Base-by-base conservation (phyloP, 1,140 invertebrate species). In the Cheumatopsyche charites region DNA sequence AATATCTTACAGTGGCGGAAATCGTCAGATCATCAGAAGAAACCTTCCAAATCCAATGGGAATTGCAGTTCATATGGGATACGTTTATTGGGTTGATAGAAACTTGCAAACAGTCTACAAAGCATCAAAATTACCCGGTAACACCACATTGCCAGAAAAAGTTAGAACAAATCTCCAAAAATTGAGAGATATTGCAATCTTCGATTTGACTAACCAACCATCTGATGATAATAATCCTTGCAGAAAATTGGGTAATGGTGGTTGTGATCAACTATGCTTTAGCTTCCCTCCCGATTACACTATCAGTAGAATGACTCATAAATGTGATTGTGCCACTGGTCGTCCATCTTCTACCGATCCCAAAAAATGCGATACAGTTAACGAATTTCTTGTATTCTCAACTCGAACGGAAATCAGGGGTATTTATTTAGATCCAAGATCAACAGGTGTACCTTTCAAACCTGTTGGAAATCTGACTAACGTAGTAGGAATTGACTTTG, bases 31-130 rank as follows among this genome's bases (percentile, higher is more conserved):
- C 0, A 92, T 99, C 19, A 86, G 95, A 19, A 85, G 91, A 0
- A 95, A 97, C 79, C 83, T 98, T 13, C 97, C 97, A 0, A 97
- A 96, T 79, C 96, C 97, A 0, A 95, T 97, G 90, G 96, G 96
- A 58, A 90, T 98, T 17, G 92, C 96, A 0, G 87, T 99, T 2
- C 90, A 93, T 75, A 89, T 90, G 47, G 86, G 87, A 21, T 91
- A 92, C 70, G 91, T 99, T 0, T 98, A 94, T 79, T 99, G 97
- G 97, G 95, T 98, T 0, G 98, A 99, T 79, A 87, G 94, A 58
- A 98, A 98, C 81, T 84, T 99, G 0, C 89, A 90, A 72, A 92
- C 93, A 0, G 91, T 98, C 1, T 97, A 93, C 79, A 92, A 91
- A 80, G 91, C 92, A 0, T 93, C 90, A 3, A 95, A 96, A 82